Conservation (phyloP, 2,797 vertebrate genomes). For the Mergus octosetaceus region DNA sequence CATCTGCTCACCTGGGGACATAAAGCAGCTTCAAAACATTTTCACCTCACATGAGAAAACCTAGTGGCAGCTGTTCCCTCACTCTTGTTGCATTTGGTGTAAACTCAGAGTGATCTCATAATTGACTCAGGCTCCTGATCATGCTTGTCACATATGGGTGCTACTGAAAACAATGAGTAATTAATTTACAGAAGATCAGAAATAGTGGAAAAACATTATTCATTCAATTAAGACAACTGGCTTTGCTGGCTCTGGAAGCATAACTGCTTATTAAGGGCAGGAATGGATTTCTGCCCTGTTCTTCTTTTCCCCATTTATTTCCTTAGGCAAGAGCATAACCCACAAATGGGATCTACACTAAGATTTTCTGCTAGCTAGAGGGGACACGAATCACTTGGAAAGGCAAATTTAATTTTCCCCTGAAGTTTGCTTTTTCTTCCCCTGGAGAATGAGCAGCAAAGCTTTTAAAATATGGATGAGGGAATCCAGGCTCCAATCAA, state of each 20-base stretch:
- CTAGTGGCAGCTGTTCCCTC: background rate
- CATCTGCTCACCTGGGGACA: background rate
- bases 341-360: background rate
- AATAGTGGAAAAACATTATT: conserved; percentile 40
- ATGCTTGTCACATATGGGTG: conserved; percentile 39
- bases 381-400: background rate
- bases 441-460: background rate
- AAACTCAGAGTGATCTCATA: conserved; percentile 33
- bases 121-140: conserved; percentile 35
- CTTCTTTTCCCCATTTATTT: background rate
- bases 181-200: conserved; percentile 21
- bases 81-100: background rate
- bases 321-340: background rate
- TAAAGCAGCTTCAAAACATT: conserved; percentile 9
- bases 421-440: background rate
- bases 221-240: conserved; percentile 15
- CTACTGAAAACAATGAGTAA: conserved; percentile 60
- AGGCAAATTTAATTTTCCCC: background rate
- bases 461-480: background rate
- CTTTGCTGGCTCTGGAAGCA: conserved; percentile 5
- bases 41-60: background rate
- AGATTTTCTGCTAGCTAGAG: background rate
- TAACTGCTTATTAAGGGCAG: background rate
- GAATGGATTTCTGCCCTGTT: background rate
- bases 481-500: background rate